Percentiles rank a stretch among this genome's conserved stretches.
Conservation (phyloP, 2,888 invertebrate genomes). For the Conops quadrifasciatus region DNA sequence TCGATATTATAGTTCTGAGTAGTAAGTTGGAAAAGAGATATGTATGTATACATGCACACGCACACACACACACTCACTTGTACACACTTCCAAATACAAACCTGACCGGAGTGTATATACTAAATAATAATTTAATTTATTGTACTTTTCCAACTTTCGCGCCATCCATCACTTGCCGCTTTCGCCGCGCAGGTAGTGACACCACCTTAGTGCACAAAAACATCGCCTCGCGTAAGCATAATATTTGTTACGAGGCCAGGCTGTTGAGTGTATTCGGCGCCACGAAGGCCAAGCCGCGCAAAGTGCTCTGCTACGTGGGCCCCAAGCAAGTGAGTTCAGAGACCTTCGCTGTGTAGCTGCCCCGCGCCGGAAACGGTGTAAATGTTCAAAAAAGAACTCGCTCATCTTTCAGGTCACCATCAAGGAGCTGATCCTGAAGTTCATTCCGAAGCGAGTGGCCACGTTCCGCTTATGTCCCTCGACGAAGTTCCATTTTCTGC, state of each 20-base stretch:
- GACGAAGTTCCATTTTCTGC: conserved; percentile 82
- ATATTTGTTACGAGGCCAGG: conserved; percentile 87
- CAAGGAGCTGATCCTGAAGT: conserved; percentile 91
- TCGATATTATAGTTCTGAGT: conserved; percentile 89
- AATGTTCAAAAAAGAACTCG: conserved; percentile 57
- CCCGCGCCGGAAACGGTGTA: conserved; percentile 2
- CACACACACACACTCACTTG: background rate
- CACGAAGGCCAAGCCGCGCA: conserved; percentile 75
- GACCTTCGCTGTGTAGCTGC: background rate
- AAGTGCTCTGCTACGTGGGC: conserved; percentile 89
- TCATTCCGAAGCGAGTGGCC: conserved; percentile 90
- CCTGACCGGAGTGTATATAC: no score
- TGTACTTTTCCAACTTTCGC: background rate
- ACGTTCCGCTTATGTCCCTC: conserved; percentile 93
- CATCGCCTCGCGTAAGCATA: conserved; percentile 84
- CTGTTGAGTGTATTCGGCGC: conserved; percentile 70
- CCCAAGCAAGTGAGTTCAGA: conserved; percentile 75
- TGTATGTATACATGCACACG: no score
- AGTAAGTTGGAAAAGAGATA: no score
- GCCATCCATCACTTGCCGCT: background rate
- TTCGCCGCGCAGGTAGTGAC: conserved; percentile 75
- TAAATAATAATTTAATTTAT: conserved; percentile 1
- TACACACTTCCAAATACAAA: background rate
- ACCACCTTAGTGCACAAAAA: conserved; percentile 87
- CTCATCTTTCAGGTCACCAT: conserved; percentile 74